phyloP scores from a whole-genome alignment of 2,113 vertebrate species.

The Gopherus evgoodei region DNA sequence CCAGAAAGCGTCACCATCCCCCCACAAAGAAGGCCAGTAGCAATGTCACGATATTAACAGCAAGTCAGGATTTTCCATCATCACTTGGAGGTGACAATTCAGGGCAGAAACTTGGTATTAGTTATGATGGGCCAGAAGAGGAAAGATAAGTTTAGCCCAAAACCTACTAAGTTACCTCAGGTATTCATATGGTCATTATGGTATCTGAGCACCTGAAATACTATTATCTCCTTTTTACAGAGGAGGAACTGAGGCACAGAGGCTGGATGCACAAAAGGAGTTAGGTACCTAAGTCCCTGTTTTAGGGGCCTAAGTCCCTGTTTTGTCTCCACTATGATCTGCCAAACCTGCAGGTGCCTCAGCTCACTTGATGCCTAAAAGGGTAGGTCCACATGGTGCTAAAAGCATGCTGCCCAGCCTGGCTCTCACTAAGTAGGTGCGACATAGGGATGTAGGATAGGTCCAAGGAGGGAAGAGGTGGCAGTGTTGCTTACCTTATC shows the following conservation, averaged over 20 bases:
- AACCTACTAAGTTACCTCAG: neutral
- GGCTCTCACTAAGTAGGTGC: neutral
- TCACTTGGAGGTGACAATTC: neutral
- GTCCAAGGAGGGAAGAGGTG: neutral
- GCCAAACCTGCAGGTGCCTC: neutral
- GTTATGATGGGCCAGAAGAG: neutral
- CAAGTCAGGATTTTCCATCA: neutral
- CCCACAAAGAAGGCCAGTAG: neutral
- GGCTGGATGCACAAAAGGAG: neutral
- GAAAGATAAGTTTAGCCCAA: neutral
- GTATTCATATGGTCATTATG: neutral
- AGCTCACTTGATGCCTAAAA: neutral
- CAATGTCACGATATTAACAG: neutral
- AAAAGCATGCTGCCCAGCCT: neutral
- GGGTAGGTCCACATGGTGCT: neutral
- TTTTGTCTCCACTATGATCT: neutral
- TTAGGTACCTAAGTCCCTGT: too few relatives aligned
- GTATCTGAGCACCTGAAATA: neutral
- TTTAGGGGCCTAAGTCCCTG: too few relatives aligned
- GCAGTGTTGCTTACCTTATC: neutral
- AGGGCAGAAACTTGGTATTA: neutral
- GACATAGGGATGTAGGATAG: neutral
- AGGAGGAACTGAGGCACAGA: neutral
- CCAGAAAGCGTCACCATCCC: accelerated
- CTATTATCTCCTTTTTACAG: neutral